These are phyloP conservation scores for Actenoides lindsayi DNA, from an alignment of 2,113 vertebrate genomes.

Conservation along the genomic window DNA sequence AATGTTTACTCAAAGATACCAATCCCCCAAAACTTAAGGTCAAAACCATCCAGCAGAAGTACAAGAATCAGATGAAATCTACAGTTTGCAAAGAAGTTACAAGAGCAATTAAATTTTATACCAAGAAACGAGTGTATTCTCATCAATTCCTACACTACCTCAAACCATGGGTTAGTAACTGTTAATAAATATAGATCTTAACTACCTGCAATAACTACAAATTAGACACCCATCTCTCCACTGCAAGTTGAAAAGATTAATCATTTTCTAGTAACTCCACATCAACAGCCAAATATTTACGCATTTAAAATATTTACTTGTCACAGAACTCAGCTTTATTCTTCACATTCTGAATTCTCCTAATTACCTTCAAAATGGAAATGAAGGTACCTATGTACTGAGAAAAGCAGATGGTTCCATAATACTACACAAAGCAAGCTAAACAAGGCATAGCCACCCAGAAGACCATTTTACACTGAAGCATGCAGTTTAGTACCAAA, in stretches of 20 bases:
- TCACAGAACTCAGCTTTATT: not conserved
- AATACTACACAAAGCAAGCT: not conserved
- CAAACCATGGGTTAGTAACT: not conserved
- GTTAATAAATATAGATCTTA: not conserved
- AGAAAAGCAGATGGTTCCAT: not conserved
- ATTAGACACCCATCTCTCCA: not conserved
- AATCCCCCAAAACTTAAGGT: not conserved
- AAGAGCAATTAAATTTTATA: not conserved
- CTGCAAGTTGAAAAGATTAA: not conserved
- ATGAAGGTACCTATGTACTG: not conserved
- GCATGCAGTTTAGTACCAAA: not conserved
- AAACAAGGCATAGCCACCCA: not conserved
- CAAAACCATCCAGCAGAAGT: not conserved
- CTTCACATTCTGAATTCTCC: not conserved
- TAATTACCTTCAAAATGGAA: not conserved
- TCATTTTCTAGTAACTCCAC: not conserved
- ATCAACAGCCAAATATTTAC: not conserved
- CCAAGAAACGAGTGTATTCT: not conserved
- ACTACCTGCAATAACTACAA: not conserved
- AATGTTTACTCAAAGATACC: not conserved
- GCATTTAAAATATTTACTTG: not conserved
- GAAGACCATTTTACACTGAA: not conserved
- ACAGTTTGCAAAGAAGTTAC: not conserved
- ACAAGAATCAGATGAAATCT: not conserved
- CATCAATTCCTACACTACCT: not conserved